These are phyloP conservation scores for Chironomus tepperi DNA, from an alignment of 1,140 invertebrate genomes.

Conservation along the genomic window DNA sequence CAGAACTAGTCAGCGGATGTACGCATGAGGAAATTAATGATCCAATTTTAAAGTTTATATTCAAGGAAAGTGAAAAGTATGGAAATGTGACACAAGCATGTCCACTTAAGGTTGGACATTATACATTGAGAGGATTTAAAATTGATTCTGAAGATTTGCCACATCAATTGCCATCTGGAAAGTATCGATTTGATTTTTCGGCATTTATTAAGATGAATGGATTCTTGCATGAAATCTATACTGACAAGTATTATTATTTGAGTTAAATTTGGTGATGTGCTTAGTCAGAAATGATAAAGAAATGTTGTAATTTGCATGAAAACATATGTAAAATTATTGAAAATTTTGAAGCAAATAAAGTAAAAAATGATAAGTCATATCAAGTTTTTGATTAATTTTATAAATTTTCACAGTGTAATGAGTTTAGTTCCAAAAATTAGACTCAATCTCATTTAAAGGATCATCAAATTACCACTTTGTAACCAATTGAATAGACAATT, in stretches of 20 bases:
- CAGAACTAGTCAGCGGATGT: background rate
- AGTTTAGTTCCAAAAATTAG: background rate
- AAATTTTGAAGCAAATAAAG: background rate
- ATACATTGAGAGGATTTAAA: background rate
- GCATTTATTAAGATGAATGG: background rate
- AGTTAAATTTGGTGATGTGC: no score
- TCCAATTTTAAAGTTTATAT: background rate
- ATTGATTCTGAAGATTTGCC: background rate
- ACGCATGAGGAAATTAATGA: background rate
- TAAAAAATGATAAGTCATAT: no score
- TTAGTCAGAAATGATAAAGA: no score
- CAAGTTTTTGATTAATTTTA: no score
- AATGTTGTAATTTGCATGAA: background rate
- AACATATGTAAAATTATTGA: background rate
- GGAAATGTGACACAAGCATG: background rate
- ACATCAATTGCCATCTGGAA: background rate
- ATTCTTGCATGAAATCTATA: background rate
- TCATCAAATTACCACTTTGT: no score
- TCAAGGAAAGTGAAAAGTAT: background rate
- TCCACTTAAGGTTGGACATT: constrained; percentile 4
- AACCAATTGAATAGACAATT: no score
- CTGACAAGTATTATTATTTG: constrained; percentile 1
- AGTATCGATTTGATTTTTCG: constrained; percentile 16
- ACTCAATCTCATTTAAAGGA: no score
- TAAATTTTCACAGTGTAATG: background rate